Evolutionary conservation across 2,888 invertebrate species (phyloP).

Genomic region (Aleiodes leptofemur): DNA sequence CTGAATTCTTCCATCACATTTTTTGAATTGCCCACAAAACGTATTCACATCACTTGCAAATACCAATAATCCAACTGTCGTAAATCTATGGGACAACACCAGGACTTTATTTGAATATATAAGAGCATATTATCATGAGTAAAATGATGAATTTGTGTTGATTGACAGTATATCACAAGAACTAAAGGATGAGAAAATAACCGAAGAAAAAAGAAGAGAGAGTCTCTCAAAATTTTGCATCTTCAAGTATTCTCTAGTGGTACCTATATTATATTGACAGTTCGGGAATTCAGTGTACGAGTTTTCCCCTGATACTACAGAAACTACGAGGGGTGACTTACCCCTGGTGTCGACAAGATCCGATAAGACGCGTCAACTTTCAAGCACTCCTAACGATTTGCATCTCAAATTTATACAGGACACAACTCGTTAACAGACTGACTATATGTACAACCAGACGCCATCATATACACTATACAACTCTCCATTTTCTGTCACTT

Average conservation of each 20-base stretch:
- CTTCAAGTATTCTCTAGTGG: constrained; percentile 2
- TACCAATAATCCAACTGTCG: too few species aligned
- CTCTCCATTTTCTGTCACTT: constrained; percentile 41
- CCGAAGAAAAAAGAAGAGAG: not conserved
- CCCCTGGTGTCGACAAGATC: constrained; percentile 30
- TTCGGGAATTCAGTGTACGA: constrained; percentile 25
- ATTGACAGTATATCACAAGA: constrained; percentile 13
- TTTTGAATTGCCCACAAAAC: too few species aligned
- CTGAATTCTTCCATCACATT: too few species aligned
- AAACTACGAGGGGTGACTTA: constrained; percentile 30
- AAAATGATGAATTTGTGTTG: not conserved
- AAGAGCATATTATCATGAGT: too few species aligned
- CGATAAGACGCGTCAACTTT: constrained; percentile 43
- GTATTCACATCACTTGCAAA: too few species aligned
- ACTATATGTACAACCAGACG: constrained; percentile 32
- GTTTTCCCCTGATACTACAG: constrained; percentile 3
- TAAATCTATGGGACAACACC: too few species aligned
- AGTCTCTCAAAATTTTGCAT: constrained; percentile 10
- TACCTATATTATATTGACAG: constrained; percentile 30
- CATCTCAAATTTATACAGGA: constrained; percentile 49
- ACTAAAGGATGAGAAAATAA: constrained; percentile 6
- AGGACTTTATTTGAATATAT: too few species aligned
- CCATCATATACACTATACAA: constrained; percentile 34
- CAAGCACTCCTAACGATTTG: constrained; percentile 32
- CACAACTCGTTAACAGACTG: constrained; percentile 45